A percentile compares a stretch with the other conserved stretches of the same genome.
Evolutionary conservation across 2,888 invertebrate species (phyloP).

Genomic region (Chrysodeixis includens): DNA sequence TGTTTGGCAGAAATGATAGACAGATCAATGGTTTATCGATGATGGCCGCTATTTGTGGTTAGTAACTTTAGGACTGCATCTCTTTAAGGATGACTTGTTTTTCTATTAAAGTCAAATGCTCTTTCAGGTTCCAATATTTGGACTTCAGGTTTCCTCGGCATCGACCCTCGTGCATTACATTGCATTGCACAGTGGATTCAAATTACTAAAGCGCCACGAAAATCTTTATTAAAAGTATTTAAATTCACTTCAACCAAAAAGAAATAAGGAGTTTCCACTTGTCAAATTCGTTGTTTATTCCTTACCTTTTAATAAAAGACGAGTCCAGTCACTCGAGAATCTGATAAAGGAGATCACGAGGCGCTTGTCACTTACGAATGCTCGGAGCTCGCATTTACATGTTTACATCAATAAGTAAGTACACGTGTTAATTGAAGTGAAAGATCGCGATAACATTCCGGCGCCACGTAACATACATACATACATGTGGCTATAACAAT

Average conservation of each 20-base stretch:
- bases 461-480: slow-evolving; percentile 25
- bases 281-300: background rate
- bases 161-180: no score
- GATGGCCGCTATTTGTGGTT: background rate
- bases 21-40: background rate
- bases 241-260: background rate
- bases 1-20: background rate
- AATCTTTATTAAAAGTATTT: no score
- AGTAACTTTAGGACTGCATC: no score
- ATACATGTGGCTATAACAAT: slow-evolving; percentile 13
- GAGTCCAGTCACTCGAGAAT: background rate
- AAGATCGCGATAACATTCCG: slow-evolving; percentile 28
- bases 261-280: background rate
- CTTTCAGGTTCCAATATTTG: no score
- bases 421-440: slow-evolving; percentile 33
- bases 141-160: no score
- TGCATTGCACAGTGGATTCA: no score
- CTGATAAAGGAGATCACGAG: background rate
- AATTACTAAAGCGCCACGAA: no score
- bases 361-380: background rate
- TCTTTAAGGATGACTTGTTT: no score
- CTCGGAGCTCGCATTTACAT: slow-evolving; percentile 7
- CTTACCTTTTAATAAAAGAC: background rate
- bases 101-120: no score
- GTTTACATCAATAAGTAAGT: slow-evolving; percentile 21